Conservation (phyloP, 2,888 invertebrate genomes). For the Ceramica pisi region DNA sequence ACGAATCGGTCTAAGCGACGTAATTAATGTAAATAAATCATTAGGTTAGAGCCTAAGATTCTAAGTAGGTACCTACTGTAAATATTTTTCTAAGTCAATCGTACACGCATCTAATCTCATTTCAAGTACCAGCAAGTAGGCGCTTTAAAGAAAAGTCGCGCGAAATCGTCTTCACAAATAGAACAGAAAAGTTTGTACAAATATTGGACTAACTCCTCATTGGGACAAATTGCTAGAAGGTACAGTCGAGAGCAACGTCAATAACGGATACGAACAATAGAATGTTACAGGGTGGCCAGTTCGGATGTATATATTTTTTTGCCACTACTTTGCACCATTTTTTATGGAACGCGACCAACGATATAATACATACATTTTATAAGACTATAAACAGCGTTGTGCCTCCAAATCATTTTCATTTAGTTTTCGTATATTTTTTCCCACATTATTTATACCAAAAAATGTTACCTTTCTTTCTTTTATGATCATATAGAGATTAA, state of each 20-base stretch:
- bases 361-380: background rate
- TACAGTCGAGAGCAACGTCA: slow-evolving; percentile 40
- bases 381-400: background rate
- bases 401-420: no score
- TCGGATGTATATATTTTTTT: background rate
- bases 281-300: slow-evolving; percentile 1
- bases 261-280: slow-evolving; percentile 25
- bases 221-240: slow-evolving; percentile 26
- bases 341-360: no score
- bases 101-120: background rate
- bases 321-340: no score
- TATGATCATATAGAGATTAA: no score
- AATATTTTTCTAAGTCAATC: background rate
- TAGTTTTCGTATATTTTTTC: no score
- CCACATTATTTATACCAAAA: no score
- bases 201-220: slow-evolving; percentile 33
- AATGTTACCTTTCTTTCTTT: no score
- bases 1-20: no score
- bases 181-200: slow-evolving; percentile 32
- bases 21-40: no score
- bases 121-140: background rate
- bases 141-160: slow-evolving; percentile 4
- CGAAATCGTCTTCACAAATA: background rate
- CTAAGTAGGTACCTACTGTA: background rate
- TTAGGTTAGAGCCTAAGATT: background rate